Base-by-base conservation (phyloP, 2,888 invertebrate genomes). In the Ptychoptera contaminata region DNA sequence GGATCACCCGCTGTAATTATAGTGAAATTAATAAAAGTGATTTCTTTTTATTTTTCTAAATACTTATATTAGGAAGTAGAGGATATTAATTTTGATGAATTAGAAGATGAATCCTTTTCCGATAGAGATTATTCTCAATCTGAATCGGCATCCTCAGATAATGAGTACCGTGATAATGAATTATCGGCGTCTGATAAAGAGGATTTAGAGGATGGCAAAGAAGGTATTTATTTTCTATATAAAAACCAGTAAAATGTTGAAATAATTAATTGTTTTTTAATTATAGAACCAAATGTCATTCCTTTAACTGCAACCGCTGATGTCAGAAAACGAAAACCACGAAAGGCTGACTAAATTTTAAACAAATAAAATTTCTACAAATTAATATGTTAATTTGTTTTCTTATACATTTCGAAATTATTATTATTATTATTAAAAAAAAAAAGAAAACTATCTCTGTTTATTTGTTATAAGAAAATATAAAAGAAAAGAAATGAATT, bases 311-410 rank as follows among this genome's bases (percentile, higher is more conserved):
- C 23, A 23, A 74, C 75, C 61, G 69, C 72, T 7, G 68, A 67
- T 56, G 73, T 79, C 48, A 78, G 81, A 61, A 81, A 81, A 63
- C 77, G 23, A 47, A 77, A 80, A 61, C 70, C 82, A 42, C 70
- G 82, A 56, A 82, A 82, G 67, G 82, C 75, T 41, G 79, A 81
- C 61, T 81, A 71, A 47, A 23, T 5, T 23, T 23, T 23, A 23
- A 23, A 23, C 23, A 23, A 23, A 23, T 5, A 23, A 5, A 23
- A 23, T 23, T 23, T 7, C 7, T 23, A 7, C 23, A 23, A 23
- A 23, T 23, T 23, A 23, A 23, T 23, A 7, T 23, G 23, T 23
- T 23, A 23, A 23, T 23, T 23, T 23, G 23, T 23, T 23, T 23
- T 23, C 23, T 23, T 23, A 23, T 7, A 23, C 23, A 23, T 23